phyloP scores from a whole-genome alignment of 2,797 vertebrate genomes.

The Manis pentadactyla region DNA sequence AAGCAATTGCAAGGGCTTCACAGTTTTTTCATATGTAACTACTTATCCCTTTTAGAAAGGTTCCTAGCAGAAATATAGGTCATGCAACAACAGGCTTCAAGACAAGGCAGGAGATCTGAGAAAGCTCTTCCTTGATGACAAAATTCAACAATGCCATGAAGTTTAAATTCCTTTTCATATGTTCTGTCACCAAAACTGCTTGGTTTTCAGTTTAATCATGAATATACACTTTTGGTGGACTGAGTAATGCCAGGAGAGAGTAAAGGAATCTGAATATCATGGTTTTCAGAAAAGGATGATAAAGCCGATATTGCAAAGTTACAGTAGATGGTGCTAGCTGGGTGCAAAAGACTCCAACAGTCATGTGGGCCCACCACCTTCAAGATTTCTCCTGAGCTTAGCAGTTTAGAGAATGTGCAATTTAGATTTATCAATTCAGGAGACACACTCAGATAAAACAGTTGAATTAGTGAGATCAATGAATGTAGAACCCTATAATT shows the following conservation, averaged over 20 bases:
- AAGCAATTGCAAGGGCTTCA: slow-evolving; percentile 53
- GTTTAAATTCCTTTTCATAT: neutral
- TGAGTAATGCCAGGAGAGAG: slow-evolving; percentile 38
- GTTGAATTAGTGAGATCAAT: slow-evolving; percentile 86
- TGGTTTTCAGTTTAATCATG: neutral
- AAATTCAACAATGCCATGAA: neutral
- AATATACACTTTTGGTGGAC: neutral
- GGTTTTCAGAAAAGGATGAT: neutral
- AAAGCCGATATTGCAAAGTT: slow-evolving; percentile 72
- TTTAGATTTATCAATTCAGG: slow-evolving; percentile 87
- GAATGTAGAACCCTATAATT: slow-evolving; percentile 81
- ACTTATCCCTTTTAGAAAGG: slow-evolving; percentile 32
- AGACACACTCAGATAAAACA: slow-evolving; percentile 86
- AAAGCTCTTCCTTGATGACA: slow-evolving; percentile 33
- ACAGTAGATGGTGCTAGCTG: slow-evolving; percentile 88
- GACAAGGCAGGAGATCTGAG: neutral
- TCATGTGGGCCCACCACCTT: slow-evolving; percentile 80
- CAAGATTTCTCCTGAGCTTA: slow-evolving; percentile 83
- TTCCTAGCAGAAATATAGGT: slow-evolving; percentile 39
- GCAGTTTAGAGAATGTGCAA: slow-evolving; percentile 86
- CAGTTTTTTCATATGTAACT: neutral
- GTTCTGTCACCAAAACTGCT: neutral
- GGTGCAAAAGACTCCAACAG: slow-evolving; percentile 82
- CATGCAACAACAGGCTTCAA: neutral
- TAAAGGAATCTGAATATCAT: slow-evolving; percentile 25